Evolutionary conservation across 2,113 vertebrate species (phyloP).

Genomic region (Plecotus auritus): DNA sequence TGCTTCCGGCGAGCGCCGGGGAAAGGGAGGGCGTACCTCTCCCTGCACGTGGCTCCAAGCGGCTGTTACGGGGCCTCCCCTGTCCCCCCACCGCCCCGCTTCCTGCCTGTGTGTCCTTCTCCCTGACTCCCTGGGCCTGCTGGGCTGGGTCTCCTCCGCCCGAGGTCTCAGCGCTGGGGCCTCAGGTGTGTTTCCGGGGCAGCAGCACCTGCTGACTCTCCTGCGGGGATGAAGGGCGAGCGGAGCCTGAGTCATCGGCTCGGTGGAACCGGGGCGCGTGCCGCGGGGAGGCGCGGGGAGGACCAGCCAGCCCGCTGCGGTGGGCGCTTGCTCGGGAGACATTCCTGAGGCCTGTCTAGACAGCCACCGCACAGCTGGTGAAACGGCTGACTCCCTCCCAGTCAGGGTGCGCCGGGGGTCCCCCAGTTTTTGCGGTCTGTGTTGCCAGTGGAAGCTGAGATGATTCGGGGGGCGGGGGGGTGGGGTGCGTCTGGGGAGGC

Average conservation of each 20-base stretch:
- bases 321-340: background rate
- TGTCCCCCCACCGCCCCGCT: background rate
- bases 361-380: background rate
- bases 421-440: background rate
- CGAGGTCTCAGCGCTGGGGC: fast-evolving
- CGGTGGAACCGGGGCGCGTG: background rate
- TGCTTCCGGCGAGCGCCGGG: background rate
- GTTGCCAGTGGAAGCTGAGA: background rate
- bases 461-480: no score
- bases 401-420: background rate
- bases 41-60: background rate
- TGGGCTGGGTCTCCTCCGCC: fast-evolving
- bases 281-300: fast-evolving
- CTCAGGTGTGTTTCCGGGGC: background rate
- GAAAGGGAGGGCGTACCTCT: background rate
- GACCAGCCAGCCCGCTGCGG: no score
- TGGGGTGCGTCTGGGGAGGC: background rate
- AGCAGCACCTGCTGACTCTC: background rate
- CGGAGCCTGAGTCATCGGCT: background rate
- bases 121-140: fast-evolving
- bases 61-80: background rate
- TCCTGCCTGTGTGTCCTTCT: fast-evolving
- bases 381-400: background rate
- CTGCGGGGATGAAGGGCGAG: background rate
- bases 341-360: background rate